A percentile compares a stretch with the other conserved stretches of the same genome.
Evolutionary conservation across 2,797 vertebrate genomes (phyloP).

Genomic region (Pipistrellus nathusii): DNA sequence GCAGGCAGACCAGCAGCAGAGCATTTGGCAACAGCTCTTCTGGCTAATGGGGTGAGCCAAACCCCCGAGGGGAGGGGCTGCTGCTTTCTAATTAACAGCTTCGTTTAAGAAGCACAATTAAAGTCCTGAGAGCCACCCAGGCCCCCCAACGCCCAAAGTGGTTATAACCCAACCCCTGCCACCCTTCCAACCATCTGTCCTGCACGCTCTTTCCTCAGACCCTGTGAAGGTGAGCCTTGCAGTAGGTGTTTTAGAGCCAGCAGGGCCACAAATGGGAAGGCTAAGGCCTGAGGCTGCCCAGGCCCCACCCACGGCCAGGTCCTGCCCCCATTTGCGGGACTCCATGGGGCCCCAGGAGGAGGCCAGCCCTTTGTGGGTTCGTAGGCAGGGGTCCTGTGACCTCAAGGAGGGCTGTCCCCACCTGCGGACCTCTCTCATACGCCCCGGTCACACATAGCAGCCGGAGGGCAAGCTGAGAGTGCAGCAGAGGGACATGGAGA

Average conservation of each 20-base stretch:
- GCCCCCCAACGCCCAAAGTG: constrained; percentile 6
- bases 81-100: constrained; percentile 73
- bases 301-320: neutral
- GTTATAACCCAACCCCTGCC: neutral
- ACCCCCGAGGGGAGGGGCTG: neutral
- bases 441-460: neutral
- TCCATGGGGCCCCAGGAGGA: neutral
- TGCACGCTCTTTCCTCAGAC: neutral
- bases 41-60: constrained; percentile 47
- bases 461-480: neutral
- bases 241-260: neutral
- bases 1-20: neutral
- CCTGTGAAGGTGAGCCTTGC: neutral
- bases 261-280: neutral
- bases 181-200: constrained; percentile 21
- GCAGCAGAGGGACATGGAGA: neutral
- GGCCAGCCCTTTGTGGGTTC: neutral
- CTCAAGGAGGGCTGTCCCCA: neutral
- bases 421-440: neutral
- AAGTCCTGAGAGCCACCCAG: neutral
- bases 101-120: constrained; percentile 62
- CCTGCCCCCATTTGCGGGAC: neutral
- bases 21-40: neutral
- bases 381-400: neutral
- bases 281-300: neutral